Conservation (phyloP, 2,113 vertebrate species). For the Crotalus tigris region DNA sequence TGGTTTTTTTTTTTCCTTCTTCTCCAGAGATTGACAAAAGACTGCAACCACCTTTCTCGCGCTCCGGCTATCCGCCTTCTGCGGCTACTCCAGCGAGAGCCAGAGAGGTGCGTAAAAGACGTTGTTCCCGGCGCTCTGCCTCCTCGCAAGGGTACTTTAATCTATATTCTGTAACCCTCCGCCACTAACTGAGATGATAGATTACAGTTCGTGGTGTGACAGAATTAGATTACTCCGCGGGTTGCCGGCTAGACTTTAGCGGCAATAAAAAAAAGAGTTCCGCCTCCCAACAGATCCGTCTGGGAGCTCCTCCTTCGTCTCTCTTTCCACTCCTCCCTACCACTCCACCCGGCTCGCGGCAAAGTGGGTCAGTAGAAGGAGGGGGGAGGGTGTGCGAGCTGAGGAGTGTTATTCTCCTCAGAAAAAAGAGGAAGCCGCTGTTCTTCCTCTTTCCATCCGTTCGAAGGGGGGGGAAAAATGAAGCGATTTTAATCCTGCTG, state of each 20-base stretch:
- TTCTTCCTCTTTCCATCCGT: no score
- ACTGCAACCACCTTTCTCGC: not conserved
- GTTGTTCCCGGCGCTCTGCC: no score
- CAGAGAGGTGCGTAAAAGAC: not conserved
- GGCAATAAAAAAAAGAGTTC: not conserved
- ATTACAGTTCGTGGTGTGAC: no score
- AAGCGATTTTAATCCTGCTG: not conserved
- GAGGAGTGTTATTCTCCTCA: not conserved
- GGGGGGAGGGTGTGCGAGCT: not conserved
- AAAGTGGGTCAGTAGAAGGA: slow-evolving; percentile 6
- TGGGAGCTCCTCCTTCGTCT: not conserved
- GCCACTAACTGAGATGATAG: not conserved
- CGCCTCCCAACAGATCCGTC: not conserved
- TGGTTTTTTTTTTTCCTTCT: not conserved
- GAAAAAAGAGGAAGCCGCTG: not conserved
- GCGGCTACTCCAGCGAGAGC: not conserved
- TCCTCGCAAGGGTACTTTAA: not conserved
- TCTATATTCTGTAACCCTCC: not conserved
- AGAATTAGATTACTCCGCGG: not conserved
- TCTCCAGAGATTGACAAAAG: not conserved
- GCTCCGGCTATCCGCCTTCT: not conserved
- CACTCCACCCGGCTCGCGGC: not conserved
- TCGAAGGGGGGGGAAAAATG: no score
- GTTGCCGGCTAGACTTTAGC: not conserved
- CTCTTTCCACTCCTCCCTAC: rapidly evolving